Conservation (phyloP, 1,140 invertebrate genomes). For the Eubasilissa regina region DNA sequence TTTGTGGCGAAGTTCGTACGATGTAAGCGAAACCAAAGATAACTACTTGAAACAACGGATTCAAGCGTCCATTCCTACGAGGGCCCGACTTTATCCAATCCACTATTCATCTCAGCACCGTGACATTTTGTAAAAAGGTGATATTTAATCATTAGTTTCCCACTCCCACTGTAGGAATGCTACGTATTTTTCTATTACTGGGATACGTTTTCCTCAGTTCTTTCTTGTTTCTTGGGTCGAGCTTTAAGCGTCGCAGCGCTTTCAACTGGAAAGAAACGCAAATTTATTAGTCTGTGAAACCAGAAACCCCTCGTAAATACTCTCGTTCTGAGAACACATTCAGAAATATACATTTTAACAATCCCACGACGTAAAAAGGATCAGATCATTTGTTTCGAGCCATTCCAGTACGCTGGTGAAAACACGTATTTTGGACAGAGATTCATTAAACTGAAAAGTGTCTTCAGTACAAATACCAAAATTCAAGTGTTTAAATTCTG, state of each 20-base stretch:
- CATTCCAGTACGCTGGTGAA: not conserved
- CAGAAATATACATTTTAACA: not conserved
- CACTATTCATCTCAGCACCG: not conserved
- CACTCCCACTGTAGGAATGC: not conserved
- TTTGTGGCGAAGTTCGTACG: constrained; percentile 4
- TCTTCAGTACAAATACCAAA: too few relatives aligned
- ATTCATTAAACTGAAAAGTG: too few relatives aligned
- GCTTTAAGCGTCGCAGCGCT: constrained; percentile 41
- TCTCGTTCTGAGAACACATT: constrained; percentile 31
- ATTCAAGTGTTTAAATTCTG: too few relatives aligned
- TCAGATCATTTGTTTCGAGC: not conserved
- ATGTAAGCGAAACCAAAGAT: constrained; percentile 21
- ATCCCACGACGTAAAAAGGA: not conserved
- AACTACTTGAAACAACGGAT: constrained; percentile 16
- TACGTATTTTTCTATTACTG: not conserved
- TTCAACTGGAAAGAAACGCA: constrained; percentile 52
- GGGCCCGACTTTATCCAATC: not conserved
- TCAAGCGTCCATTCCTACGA: constrained; percentile 2
- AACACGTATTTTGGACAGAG: not conserved
- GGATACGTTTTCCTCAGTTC: not conserved
- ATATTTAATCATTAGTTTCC: constrained; percentile 1
- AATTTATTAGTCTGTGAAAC: constrained; percentile 60
- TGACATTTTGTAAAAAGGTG: not conserved
- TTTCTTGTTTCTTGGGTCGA: not conserved
- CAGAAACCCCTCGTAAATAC: constrained; percentile 58